phyloP scores from a whole-genome alignment of 2,113 vertebrate species.

The Ammospiza caudacuta region DNA sequence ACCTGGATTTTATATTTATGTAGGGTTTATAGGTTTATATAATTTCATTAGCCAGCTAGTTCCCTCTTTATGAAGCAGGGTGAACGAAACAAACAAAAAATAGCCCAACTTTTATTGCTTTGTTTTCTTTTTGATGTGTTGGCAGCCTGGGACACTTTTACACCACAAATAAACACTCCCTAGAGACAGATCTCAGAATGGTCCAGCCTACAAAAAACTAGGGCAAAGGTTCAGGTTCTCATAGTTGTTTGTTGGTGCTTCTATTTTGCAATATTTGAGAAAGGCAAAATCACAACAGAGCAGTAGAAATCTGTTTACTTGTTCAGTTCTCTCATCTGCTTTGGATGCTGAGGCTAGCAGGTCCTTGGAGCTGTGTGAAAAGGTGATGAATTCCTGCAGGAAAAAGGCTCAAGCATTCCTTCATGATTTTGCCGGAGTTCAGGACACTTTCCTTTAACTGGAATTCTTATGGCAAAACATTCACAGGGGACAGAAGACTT shows the following conservation, averaged over 20 bases:
- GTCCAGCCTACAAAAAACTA: not conserved
- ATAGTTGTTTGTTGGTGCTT: not conserved
- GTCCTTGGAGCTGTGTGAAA: not conserved
- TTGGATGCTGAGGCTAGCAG: not conserved
- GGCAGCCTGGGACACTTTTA: not conserved
- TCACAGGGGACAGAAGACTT: not conserved
- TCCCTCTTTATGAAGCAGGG: not conserved
- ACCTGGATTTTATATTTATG: not conserved
- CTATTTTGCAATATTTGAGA: not conserved
- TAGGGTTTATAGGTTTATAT: not conserved
- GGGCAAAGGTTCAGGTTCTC: not conserved
- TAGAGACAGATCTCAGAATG: not conserved
- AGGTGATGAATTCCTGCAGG: not conserved
- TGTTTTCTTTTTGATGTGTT: constrained; percentile 4
- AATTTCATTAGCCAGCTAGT: not conserved
- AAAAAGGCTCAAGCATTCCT: not conserved
- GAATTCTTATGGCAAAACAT: not conserved
- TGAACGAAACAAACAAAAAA: constrained; percentile 4
- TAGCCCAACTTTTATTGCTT: not conserved
- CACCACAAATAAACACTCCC: not conserved
- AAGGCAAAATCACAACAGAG: not conserved
- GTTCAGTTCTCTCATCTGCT: not conserved
- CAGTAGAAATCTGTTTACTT: not conserved
- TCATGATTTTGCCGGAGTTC: not conserved
- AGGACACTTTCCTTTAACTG: not conserved